phyloP scores from a whole-genome alignment of 2,888 invertebrate genomes.

The Encarsia formosa region DNA sequence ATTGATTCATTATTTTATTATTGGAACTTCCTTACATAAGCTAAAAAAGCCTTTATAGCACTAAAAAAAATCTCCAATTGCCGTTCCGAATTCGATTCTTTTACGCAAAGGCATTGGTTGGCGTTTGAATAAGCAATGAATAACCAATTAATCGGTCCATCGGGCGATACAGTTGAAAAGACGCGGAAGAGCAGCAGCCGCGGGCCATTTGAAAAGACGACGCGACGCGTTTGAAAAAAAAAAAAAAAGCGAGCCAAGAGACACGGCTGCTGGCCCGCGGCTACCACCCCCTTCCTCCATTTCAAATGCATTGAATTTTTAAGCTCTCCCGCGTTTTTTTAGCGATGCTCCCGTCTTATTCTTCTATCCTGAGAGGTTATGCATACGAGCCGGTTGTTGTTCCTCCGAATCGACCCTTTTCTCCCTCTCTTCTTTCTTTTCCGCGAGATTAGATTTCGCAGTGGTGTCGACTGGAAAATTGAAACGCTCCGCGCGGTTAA shows the following conservation, averaged over 20 bases:
- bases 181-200: not conserved
- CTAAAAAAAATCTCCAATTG: no score
- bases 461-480: no score
- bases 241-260: conserved; percentile 10
- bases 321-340: conserved; percentile 36
- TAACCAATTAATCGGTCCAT: no score
- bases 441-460: not conserved
- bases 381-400: not conserved
- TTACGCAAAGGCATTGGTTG: no score
- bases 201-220: not conserved
- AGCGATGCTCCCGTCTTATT: not conserved
- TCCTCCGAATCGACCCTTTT: not conserved
- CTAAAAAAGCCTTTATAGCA: no score
- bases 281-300: conserved; percentile 34
- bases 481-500: no score
- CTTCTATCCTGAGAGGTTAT: not conserved
- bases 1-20: no score
- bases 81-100: no score
- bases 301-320: conserved; percentile 52
- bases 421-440: not conserved
- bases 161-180: no score
- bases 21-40: no score
- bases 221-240: no score
- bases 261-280: conserved; percentile 32
- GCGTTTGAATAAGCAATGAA: no score